A percentile compares a stretch with the other conserved stretches of the same genome.
Conservation (phyloP, 2,113 vertebrate species). For the Taurulus bubalis region DNA sequence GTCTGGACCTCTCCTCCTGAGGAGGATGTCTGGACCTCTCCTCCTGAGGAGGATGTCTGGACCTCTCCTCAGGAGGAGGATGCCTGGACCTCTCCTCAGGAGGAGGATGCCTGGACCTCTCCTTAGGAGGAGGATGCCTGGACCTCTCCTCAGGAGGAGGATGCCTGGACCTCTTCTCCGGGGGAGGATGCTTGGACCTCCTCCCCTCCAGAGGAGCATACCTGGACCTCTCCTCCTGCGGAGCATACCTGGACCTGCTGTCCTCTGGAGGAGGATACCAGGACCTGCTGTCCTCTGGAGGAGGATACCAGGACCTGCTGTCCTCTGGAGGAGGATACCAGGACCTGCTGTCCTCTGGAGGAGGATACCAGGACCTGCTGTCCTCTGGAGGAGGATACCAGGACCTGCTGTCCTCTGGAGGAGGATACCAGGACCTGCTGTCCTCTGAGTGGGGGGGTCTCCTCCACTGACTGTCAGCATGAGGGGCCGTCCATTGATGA, state of each 20-base stretch:
- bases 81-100: background rate
- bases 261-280: background rate
- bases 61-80: background rate
- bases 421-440: background rate
- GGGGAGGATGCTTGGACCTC: background rate
- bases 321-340: background rate
- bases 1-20: background rate
- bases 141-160: background rate
- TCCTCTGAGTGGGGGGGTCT: constrained; percentile 4
- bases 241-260: no score
- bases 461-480: constrained; percentile 3
- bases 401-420: background rate
- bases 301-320: no score
- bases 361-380: no score
- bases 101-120: no score
- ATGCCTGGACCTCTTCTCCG: background rate
- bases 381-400: no score
- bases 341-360: background rate
- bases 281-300: background rate
- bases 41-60: no score
- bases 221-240: background rate
- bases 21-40: background rate
- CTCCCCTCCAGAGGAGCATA: background rate
- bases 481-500: constrained; percentile 24
- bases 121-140: no score